Evolutionary conservation across 2,888 invertebrate species (phyloP).

Genomic region (Theristus sp.): DNA sequence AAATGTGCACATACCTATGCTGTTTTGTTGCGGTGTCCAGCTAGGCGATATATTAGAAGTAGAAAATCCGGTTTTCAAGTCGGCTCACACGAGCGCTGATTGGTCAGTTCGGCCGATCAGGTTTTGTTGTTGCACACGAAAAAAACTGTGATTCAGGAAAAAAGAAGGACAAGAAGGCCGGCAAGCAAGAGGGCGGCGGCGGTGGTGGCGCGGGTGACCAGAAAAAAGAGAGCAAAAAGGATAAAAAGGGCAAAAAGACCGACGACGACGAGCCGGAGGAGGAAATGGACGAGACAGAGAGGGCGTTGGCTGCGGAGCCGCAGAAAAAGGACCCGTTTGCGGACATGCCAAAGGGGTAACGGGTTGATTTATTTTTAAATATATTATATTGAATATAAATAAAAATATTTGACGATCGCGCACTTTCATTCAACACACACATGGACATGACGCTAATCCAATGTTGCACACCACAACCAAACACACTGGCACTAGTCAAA

Average conservation of each 20-base stretch:
- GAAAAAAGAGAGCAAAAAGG: slow-evolving; percentile 16
- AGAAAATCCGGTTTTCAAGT: slow-evolving; percentile 10
- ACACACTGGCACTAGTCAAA: too few species aligned
- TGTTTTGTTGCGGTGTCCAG: too few species aligned
- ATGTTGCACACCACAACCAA: too few species aligned
- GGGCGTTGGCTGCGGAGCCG: slow-evolving; percentile 51
- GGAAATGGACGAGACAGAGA: slow-evolving; percentile 49
- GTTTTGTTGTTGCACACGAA: slow-evolving; percentile 1
- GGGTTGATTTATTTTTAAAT: too few species aligned
- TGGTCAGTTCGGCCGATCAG: background rate
- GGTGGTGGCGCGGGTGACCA: background rate
- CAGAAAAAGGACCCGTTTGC: slow-evolving; percentile 80
- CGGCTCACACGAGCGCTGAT: slow-evolving; percentile 4
- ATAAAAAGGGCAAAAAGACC: slow-evolving; percentile 13
- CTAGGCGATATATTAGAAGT: too few species aligned
- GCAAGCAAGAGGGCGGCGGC: slow-evolving; percentile 19
- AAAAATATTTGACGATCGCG: too few species aligned
- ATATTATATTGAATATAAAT: too few species aligned
- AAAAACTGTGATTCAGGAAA: slow-evolving; percentile 26
- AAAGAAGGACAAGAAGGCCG: slow-evolving; percentile 29
- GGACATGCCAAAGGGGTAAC: slow-evolving; percentile 57
- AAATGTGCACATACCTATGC: too few species aligned
- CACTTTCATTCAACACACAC: too few species aligned
- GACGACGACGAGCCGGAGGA: slow-evolving; percentile 36
- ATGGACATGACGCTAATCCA: too few species aligned